Percentiles rank a stretch among this genome's conserved stretches.
These are phyloP conservation scores for Aromia moschata DNA, from an alignment of 2,888 invertebrate genomes.

Conservation along the genomic window DNA sequence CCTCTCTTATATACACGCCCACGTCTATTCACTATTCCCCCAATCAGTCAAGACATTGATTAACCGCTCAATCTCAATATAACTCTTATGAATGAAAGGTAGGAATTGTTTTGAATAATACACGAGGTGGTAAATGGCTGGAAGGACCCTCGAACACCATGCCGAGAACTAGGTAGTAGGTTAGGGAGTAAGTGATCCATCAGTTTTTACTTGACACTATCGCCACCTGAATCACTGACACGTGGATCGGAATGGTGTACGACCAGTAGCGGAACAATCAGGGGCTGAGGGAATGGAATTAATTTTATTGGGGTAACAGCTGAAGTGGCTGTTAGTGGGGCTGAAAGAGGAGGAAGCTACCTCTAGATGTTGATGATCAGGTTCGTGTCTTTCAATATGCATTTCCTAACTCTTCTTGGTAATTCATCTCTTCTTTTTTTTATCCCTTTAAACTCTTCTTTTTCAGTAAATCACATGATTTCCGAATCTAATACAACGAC, in stretches of 20 bases:
- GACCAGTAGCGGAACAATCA: constrained; percentile 21
- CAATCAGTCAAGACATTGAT: constrained; percentile 42
- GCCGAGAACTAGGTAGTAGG: constrained; percentile 25
- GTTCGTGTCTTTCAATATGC: too few relatives aligned
- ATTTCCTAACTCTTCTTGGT: too few relatives aligned
- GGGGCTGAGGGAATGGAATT: not conserved
- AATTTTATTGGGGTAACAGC: too few relatives aligned
- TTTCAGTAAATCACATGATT: too few relatives aligned
- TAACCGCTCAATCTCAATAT: constrained; percentile 45
- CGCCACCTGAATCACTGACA: constrained; percentile 50
- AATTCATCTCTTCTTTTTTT: too few relatives aligned
- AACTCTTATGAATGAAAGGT: constrained; percentile 41
- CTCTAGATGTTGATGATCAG: too few relatives aligned
- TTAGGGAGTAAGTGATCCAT: constrained; percentile 46
- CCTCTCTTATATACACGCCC: not conserved
- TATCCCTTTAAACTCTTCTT: too few relatives aligned
- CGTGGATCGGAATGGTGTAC: constrained; percentile 32
- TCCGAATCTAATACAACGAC: too few relatives aligned
- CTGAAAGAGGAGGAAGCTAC: too few relatives aligned
- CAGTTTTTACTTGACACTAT: constrained; percentile 48
- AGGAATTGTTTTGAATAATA: constrained; percentile 50
- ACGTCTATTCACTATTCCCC: constrained; percentile 2
- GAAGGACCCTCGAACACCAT: constrained; percentile 19
- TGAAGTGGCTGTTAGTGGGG: too few relatives aligned
- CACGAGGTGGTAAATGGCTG: constrained; percentile 28